Percentiles rank a stretch among this genome's conserved stretches.
phyloP scores from a whole-genome alignment of 2,113 vertebrate species.

The Planiliza haematocheilus region DNA sequence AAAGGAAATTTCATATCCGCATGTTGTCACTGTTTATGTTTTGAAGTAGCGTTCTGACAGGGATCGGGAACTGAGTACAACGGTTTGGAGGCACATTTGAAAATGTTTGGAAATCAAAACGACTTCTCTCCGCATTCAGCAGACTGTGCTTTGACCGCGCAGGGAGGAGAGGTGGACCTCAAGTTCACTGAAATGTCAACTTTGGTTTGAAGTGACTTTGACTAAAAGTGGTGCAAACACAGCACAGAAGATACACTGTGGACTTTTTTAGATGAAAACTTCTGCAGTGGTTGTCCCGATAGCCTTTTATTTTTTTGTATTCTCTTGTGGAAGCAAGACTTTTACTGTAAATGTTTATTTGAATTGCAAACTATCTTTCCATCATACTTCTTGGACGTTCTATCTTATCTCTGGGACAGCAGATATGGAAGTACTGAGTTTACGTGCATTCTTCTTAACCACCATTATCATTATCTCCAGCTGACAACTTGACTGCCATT shows the following conservation, averaged over 20 bases:
- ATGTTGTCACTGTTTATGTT: slow-evolving; percentile 73
- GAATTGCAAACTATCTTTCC: slow-evolving; percentile 54
- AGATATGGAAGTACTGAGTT: slow-evolving; percentile 69
- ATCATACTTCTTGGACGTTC: slow-evolving; percentile 33
- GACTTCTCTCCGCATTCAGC: slow-evolving; percentile 53
- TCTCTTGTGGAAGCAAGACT: slow-evolving; percentile 39
- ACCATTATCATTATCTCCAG: slow-evolving; percentile 62
- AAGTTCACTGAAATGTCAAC: slow-evolving; percentile 72
- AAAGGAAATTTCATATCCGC: slow-evolving; percentile 81
- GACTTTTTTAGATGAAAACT: slow-evolving; percentile 19
- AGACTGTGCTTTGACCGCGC: slow-evolving; percentile 55
- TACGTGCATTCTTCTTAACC: slow-evolving; percentile 70
- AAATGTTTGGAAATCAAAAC: slow-evolving; percentile 61
- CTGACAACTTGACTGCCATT: slow-evolving; percentile 47
- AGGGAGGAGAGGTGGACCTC: slow-evolving; percentile 59
- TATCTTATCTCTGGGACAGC: slow-evolving; percentile 67
- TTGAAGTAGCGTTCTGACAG: slow-evolving; percentile 32
- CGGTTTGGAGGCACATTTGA: slow-evolving; percentile 40
- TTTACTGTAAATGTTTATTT: slow-evolving; percentile 66
- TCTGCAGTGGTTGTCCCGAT: slow-evolving; percentile 24
- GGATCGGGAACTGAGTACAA: slow-evolving; percentile 31
- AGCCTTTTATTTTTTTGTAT: slow-evolving; percentile 17
- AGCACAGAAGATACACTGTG: slow-evolving; percentile 54
- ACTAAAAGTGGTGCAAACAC: slow-evolving; percentile 51
- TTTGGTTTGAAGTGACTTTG: slow-evolving; percentile 68